phyloP scores from a whole-genome alignment of 37 sponge, comb jelly and placozoan genomes.

The Halichondria panicea region DNA sequence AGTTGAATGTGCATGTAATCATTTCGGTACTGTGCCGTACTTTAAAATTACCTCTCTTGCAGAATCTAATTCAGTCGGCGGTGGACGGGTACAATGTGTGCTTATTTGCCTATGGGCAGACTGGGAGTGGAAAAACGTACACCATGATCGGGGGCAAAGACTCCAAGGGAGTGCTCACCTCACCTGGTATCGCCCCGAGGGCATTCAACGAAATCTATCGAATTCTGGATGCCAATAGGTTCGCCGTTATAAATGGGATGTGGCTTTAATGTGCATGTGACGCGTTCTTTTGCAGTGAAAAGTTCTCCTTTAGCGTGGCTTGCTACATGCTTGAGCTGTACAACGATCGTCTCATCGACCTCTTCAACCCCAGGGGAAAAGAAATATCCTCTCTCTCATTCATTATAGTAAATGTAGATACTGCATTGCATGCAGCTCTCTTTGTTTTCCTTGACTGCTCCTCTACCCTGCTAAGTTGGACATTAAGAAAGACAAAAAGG shows the following conservation, averaged over 20 bases:
- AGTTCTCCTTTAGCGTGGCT: neutral
- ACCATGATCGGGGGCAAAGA: conserved; percentile 36
- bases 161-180: neutral
- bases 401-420: neutral
- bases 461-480: conserved; percentile 1
- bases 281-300: neutral
- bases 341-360: neutral
- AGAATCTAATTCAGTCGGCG: conserved; percentile 25
- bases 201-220: neutral
- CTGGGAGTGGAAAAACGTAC: conserved; percentile 74
- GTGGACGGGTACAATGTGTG: conserved; percentile 74
- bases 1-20: too few relatives aligned
- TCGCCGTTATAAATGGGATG: neutral
- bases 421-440: neutral
- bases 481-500: conserved; percentile 5
- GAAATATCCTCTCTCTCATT: neutral
- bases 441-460: conserved; percentile 7
- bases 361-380: neutral
- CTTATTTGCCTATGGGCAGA: conserved; percentile 77
- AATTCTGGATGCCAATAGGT: conserved; percentile 1
- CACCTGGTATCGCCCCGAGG: conserved; percentile 1
- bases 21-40: neutral
- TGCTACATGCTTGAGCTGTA: conserved; percentile 8
- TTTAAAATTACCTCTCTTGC: neutral
- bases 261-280: neutral